phyloP scores from a whole-genome alignment of 2,888 invertebrate genomes.

The Hyppa rectilinea region DNA sequence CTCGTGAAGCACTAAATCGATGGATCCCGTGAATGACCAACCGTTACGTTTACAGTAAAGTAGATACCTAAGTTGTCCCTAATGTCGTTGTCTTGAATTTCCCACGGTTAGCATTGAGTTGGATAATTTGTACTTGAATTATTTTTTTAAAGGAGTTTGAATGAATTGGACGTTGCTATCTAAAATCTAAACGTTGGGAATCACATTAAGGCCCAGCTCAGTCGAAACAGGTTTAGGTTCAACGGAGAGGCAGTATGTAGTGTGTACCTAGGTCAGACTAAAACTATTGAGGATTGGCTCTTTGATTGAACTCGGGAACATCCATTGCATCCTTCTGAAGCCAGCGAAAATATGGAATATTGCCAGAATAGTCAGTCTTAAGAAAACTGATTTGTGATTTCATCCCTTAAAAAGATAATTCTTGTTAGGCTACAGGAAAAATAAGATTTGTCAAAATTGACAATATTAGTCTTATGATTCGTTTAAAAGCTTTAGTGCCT shows the following conservation, averaged over 20 bases:
- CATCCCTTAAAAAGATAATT: not conserved
- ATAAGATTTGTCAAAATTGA: too few species aligned
- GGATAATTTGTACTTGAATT: conserved; percentile 25
- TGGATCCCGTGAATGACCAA: conserved; percentile 29
- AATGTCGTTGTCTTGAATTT: conserved; percentile 37
- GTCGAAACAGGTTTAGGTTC: conserved; percentile 44
- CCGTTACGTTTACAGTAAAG: conserved; percentile 53
- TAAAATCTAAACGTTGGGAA: conserved; percentile 45
- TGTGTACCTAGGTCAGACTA: conserved; percentile 18
- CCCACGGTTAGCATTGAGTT: conserved; percentile 39
- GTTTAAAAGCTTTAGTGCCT: too few species aligned
- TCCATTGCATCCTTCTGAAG: not conserved
- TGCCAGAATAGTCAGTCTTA: not conserved
- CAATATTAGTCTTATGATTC: not conserved
- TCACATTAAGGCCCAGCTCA: conserved; percentile 27
- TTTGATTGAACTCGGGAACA: not conserved
- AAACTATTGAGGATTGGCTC: conserved; percentile 18
- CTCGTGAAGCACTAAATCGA: conserved; percentile 36
- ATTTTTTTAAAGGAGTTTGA: conserved; percentile 26
- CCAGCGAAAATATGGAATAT: not conserved
- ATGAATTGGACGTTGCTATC: conserved; percentile 36
- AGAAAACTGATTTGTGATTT: not conserved
- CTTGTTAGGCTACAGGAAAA: not conserved
- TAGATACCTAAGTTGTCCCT: conserved; percentile 28
- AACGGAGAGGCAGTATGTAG: conserved; percentile 12